Conservation (phyloP, 2,113 vertebrate species). For the Cyanistes caeruleus region DNA sequence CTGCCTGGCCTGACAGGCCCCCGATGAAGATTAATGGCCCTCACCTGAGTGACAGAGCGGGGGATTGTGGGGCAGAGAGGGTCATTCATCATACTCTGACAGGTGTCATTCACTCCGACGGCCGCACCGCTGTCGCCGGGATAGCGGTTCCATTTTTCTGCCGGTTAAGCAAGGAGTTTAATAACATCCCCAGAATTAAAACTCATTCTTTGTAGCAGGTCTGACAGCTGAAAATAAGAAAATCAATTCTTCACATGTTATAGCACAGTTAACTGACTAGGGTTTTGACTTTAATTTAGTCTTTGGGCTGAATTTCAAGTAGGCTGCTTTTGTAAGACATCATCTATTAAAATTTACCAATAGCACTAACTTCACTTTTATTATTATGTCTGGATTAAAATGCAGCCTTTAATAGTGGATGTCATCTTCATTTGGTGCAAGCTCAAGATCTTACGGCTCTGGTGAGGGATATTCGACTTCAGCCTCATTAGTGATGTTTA, state of each 20-base stretch:
- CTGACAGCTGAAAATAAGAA: constrained; percentile 92
- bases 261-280: constrained; percentile 80
- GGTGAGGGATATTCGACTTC: constrained; percentile 58
- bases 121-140: constrained; percentile 52
- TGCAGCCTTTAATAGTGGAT: constrained; percentile 64
- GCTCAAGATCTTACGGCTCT: constrained; percentile 9
- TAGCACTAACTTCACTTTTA: constrained; percentile 75
- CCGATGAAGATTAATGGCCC: constrained; percentile 98
- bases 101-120: constrained; percentile 96
- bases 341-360: constrained; percentile 88
- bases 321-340: constrained; percentile 79
- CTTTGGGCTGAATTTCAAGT: constrained; percentile 78
- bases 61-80: constrained; percentile 91
- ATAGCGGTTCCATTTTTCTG: constrained; percentile 80
- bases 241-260: constrained; percentile 91
- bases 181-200: constrained; percentile 95
- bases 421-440: constrained; percentile 68
- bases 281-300: constrained; percentile 86
- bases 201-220: constrained; percentile 88
- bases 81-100: constrained; percentile 99
- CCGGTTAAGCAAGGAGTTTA: constrained; percentile 90
- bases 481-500: constrained; percentile 75
- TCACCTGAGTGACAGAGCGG: constrained; percentile 96
- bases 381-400: constrained; percentile 77
- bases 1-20: constrained; percentile 89